Conservation (phyloP, 2,888 invertebrate genomes). For the Acrobasis consociella region DNA sequence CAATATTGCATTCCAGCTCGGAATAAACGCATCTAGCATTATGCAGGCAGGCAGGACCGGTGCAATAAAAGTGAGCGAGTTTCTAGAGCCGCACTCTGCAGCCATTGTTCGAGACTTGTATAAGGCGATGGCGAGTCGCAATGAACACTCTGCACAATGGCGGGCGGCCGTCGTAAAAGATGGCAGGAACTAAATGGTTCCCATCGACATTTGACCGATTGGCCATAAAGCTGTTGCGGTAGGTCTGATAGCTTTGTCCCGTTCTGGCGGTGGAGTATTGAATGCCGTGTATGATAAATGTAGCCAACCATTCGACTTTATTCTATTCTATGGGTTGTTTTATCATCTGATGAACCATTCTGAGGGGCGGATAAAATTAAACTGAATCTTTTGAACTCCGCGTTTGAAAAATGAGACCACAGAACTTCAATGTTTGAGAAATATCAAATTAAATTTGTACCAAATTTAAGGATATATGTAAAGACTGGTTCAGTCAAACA, state of each 20-base stretch:
- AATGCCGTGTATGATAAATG: conserved; percentile 56
- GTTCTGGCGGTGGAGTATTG: conserved; percentile 50
- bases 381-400: too few relatives aligned
- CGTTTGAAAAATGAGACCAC: too few relatives aligned
- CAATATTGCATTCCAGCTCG: conserved; percentile 50
- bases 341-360: conserved; percentile 35
- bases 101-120: conserved; percentile 50
- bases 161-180: conserved; percentile 58
- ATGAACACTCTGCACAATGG: conserved; percentile 51
- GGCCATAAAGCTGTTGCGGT: conserved; percentile 55
- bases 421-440: too few relatives aligned
- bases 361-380: background rate
- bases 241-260: conserved; percentile 47
- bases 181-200: conserved; percentile 69
- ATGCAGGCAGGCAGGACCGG: conserved; percentile 34
- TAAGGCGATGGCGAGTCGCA: conserved; percentile 33
- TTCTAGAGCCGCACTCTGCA: conserved; percentile 40
- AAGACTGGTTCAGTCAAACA: too few relatives aligned
- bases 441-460: too few relatives aligned
- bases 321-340: conserved; percentile 47
- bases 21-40: conserved; percentile 47
- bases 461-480: too few relatives aligned
- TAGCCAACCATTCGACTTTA: conserved; percentile 50
- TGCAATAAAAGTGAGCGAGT: conserved; percentile 47
- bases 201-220: conserved; percentile 64